Conservation (phyloP, 2,113 vertebrate species). For the Otolemur garnettii region DNA sequence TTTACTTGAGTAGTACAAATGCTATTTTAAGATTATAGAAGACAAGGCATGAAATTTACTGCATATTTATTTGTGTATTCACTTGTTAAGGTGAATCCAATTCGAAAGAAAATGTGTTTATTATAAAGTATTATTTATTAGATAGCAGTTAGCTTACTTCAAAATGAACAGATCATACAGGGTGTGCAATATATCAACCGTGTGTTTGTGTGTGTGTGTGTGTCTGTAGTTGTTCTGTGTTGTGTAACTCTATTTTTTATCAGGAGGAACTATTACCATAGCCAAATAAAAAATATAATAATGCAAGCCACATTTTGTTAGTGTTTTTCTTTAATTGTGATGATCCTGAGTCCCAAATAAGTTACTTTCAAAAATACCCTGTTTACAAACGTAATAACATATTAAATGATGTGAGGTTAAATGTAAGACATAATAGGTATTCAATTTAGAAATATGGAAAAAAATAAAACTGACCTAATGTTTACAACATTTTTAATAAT, state of each 20-base stretch:
- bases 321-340: slow-evolving; percentile 24
- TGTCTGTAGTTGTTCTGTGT: neutral
- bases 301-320: neutral
- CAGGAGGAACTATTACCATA: neutral
- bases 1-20: neutral
- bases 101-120: neutral
- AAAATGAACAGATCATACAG: neutral
- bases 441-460: slow-evolving; percentile 34
- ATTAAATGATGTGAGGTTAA: slow-evolving; percentile 75
- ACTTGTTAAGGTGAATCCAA: neutral
- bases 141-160: neutral
- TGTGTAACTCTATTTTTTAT: neutral
- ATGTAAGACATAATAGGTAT: slow-evolving; percentile 27
- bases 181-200: too few species aligned
- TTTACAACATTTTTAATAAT: slow-evolving; percentile 20
- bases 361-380: slow-evolving; percentile 46
- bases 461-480: neutral
- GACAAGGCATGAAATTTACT: neutral
- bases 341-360: slow-evolving; percentile 42
- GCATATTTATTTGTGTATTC: neutral
- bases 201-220: too few species aligned
- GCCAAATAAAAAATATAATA: neutral
- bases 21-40: neutral
- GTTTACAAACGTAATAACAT: slow-evolving; percentile 69
- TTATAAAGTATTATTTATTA: neutral